These are phyloP conservation scores for Aricia agestis DNA, from an alignment of 1,140 invertebrate genomes.

Conservation along the genomic window DNA sequence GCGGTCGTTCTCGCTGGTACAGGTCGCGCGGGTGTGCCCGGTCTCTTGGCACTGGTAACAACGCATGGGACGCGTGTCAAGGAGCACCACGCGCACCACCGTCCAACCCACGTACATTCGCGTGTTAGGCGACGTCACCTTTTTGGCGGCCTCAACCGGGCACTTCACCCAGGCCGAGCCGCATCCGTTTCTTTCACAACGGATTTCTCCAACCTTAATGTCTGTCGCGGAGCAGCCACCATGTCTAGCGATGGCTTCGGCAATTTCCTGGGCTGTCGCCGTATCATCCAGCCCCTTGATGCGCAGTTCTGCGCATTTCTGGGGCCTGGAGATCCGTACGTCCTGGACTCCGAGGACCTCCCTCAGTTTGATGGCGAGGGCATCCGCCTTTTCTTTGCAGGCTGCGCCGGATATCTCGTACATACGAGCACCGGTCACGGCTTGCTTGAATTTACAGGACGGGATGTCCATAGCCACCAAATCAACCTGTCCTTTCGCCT, in stretches of 20 bases:
- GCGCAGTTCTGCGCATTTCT: constrained; percentile 13
- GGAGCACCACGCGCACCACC: neutral
- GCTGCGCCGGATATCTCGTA: constrained; percentile 17
- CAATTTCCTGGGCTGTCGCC: constrained; percentile 6
- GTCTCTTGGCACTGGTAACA: constrained; percentile 19
- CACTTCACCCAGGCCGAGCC: constrained; percentile 16
- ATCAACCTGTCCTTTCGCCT: constrained; percentile 13
- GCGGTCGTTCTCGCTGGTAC: constrained; percentile 14
- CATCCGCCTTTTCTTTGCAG: constrained; percentile 18
- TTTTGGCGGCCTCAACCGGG: constrained; percentile 24
- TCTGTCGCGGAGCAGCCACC: neutral
- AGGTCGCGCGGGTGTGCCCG: constrained; percentile 14
- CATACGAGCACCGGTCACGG: constrained; percentile 23
- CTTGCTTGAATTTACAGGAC: neutral
- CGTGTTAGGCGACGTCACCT: neutral
- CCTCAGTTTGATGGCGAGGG: constrained; percentile 18
- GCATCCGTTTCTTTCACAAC: neutral
- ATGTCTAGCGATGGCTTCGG: neutral
- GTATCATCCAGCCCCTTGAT: constrained; percentile 24
- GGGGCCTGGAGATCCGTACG: constrained; percentile 7
- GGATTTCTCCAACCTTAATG: constrained; percentile 10
- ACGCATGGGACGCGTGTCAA: constrained; percentile 2
- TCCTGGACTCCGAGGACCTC: constrained; percentile 2
- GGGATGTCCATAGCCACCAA: neutral
- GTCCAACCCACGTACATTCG: neutral